These are phyloP conservation scores for Gambusia yucatana DNA, from an alignment of 2,797 vertebrate genomes.

Conservation along the genomic window DNA sequence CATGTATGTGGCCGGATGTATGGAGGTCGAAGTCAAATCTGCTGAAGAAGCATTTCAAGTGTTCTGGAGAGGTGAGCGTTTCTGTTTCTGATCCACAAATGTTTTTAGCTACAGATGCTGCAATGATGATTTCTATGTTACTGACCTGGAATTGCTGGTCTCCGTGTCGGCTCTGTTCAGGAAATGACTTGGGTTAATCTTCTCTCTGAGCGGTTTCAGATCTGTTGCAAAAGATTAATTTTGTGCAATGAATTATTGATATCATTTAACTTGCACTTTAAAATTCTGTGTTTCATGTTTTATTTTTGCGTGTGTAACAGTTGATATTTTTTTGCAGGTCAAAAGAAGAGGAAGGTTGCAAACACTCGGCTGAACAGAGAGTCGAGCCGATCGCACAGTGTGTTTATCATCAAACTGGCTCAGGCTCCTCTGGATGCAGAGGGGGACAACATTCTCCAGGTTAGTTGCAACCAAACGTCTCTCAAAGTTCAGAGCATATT, in stretches of 20 bases:
- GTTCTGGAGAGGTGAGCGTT: constrained; percentile 92
- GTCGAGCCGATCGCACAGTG: constrained; percentile 96
- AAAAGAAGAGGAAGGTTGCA: constrained; percentile 94
- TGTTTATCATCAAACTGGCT: constrained; percentile 94
- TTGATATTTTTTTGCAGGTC: constrained; percentile 79
- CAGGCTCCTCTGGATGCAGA: constrained; percentile 95
- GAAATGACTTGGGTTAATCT: constrained; percentile 79
- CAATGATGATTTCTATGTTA: constrained; percentile 78
- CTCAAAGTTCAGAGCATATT: not conserved
- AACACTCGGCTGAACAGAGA: constrained; percentile 95
- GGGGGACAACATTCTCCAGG: constrained; percentile 93
- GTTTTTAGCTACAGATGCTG: constrained; percentile 27
- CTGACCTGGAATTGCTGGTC: constrained; percentile 81
- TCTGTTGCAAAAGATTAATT: not conserved
- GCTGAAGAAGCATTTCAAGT: constrained; percentile 96
- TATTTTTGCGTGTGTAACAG: not conserved
- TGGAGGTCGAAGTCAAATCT: constrained; percentile 96
- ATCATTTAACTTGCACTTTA: not conserved
- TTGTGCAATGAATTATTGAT: not conserved
- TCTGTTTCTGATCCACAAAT: not conserved
- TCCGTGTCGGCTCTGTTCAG: constrained; percentile 75
- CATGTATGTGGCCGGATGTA: constrained; percentile 95
- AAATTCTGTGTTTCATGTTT: not conserved
- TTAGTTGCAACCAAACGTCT: constrained; percentile 49
- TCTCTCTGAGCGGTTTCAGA: constrained; percentile 81